These are phyloP conservation scores for Plestiodon gilberti DNA, from an alignment of 2,113 vertebrate genomes.

Conservation along the genomic window DNA sequence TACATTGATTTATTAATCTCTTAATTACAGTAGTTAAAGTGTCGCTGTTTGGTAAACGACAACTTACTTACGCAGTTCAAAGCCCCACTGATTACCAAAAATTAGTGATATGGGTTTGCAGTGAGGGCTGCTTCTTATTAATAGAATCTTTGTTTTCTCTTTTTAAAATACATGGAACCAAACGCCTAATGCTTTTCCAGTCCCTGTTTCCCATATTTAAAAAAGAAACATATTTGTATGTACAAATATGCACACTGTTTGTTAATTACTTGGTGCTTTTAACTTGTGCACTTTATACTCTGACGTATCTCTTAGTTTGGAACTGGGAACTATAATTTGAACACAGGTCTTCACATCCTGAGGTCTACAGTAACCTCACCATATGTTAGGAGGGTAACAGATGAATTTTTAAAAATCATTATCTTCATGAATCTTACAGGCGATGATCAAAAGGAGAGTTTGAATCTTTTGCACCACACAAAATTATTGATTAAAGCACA, in stretches of 20 bases:
- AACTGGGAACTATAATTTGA: not conserved
- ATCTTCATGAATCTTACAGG: not conserved
- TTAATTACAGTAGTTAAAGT: not conserved
- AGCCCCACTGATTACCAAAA: not conserved
- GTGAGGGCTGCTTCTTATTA: not conserved
- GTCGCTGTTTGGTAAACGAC: not conserved
- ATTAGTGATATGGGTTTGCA: not conserved
- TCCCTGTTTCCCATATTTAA: not conserved
- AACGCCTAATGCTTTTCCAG: not conserved
- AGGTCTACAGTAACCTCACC: not conserved
- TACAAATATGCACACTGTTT: too few species aligned
- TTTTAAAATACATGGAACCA: not conserved
- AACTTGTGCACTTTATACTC: too few species aligned
- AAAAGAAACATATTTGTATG: not conserved
- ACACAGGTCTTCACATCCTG: not conserved
- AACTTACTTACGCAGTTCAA: not conserved
- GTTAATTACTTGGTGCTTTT: too few species aligned
- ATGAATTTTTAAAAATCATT: not conserved
- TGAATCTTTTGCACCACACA: not conserved
- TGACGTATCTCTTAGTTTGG: too few species aligned
- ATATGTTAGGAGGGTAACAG: not conserved
- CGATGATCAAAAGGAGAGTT: not conserved
- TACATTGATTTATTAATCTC: not conserved
- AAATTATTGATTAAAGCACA: not conserved
- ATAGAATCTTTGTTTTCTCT: not conserved